phyloP scores from a whole-genome alignment of 2,888 invertebrate species.

The Orchesella flavescens region DNA sequence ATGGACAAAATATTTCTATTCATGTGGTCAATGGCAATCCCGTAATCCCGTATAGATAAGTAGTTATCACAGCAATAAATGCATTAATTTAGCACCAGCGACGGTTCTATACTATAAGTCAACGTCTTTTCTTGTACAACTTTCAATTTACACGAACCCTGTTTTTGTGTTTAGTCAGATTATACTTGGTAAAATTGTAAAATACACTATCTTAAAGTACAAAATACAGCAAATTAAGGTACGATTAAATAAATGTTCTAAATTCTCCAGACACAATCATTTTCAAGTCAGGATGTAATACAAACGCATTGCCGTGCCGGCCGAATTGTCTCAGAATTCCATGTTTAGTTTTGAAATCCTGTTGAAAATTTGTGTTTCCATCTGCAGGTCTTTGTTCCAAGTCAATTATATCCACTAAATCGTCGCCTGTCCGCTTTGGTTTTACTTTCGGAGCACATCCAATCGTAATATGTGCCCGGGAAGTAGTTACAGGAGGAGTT shows the following conservation, averaged over 20 bases:
- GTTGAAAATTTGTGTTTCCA: conserved; percentile 47
- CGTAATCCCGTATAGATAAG: no score
- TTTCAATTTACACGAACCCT: no score
- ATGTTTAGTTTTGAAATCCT: conserved; percentile 67
- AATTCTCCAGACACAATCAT: conserved; percentile 63
- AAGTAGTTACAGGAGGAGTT: conserved; percentile 49
- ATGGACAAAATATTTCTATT: no score
- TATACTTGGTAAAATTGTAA: no score
- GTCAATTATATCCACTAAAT: conserved; percentile 71
- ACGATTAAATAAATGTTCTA: conserved; percentile 35
- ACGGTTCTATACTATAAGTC: no score
- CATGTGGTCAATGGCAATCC: no score
- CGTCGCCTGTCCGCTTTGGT: conserved; percentile 72
- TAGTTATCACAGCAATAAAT: no score
- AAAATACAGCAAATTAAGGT: no score
- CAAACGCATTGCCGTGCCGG: conserved; percentile 70
- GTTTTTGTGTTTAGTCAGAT: no score
- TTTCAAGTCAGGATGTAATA: conserved; percentile 70
- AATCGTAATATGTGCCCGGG: conserved; percentile 73
- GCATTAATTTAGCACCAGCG: no score
- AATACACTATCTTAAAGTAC: no score
- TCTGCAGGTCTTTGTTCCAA: conserved; percentile 66
- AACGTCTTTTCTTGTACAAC: no score
- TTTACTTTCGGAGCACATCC: conserved; percentile 72
- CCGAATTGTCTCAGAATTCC: conserved; percentile 72